phyloP scores from a whole-genome alignment of 2,797 vertebrate species.

The Acanthurus tractus region DNA sequence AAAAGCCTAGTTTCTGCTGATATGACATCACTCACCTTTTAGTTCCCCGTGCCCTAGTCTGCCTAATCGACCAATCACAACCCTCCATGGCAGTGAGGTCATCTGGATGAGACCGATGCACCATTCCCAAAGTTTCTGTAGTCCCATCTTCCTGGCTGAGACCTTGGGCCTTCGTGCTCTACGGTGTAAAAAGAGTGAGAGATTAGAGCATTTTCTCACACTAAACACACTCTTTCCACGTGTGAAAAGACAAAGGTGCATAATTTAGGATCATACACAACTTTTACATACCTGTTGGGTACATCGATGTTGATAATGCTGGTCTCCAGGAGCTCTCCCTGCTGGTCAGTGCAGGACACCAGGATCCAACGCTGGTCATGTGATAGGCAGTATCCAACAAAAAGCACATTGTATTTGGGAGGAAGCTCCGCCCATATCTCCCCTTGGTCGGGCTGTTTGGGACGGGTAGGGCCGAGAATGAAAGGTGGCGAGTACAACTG shows the following conservation, averaged over 20 bases:
- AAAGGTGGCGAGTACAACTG: slow-evolving; percentile 95
- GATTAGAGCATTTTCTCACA: not conserved
- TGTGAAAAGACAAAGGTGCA: not conserved
- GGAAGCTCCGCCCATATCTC: slow-evolving; percentile 93
- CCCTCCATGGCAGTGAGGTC: slow-evolving; percentile 97
- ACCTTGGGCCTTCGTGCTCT: slow-evolving; percentile 94
- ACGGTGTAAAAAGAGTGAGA: not conserved
- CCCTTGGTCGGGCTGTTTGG: slow-evolving; percentile 93
- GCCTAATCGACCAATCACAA: slow-evolving; percentile 96
- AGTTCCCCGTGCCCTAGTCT: slow-evolving; percentile 95
- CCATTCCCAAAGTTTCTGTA: slow-evolving; percentile 99
- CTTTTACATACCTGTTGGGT: slow-evolving; percentile 90
- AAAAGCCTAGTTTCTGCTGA: not conserved
- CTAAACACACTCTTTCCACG: not conserved
- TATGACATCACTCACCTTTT: slow-evolving; percentile 86
- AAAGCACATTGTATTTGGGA: slow-evolving; percentile 95
- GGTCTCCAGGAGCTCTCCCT: slow-evolving; percentile 95
- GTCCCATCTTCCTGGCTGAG: slow-evolving; percentile 94
- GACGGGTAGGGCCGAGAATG: slow-evolving; percentile 92
- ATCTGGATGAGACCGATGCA: slow-evolving; percentile 96
- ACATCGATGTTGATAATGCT: slow-evolving; percentile 96
- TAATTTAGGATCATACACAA: not conserved
- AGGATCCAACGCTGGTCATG: slow-evolving; percentile 98
- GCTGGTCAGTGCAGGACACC: slow-evolving; percentile 97
- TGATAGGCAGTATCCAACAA: slow-evolving; percentile 96